Percentiles rank a stretch among this genome's conserved stretches.
Conservation (phyloP, 2,888 invertebrate genomes). For the Dione juno region DNA sequence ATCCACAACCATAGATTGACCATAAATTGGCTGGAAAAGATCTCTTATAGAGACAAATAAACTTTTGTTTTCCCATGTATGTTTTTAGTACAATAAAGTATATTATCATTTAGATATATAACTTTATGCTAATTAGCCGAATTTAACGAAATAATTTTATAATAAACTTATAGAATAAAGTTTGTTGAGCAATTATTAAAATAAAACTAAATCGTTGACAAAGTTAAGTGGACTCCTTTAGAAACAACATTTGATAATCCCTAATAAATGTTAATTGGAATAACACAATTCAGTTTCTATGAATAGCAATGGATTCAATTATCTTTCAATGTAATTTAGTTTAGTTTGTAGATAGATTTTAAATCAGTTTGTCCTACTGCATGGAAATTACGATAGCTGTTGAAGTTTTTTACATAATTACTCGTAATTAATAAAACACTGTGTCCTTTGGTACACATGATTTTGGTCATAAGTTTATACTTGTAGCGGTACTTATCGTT, state of each 20-base stretch:
- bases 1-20: no score
- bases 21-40: no score
- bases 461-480: no score
- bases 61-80: no score
- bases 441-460: no score
- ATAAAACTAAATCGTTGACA: not conserved
- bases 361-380: conserved; percentile 16
- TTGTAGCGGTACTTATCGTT: no score
- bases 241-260: conserved; percentile 3
- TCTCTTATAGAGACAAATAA: no score
- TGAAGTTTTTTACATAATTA: not conserved
- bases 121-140: no score
- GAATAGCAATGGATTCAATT: conserved; percentile 26
- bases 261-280: conserved; percentile 22
- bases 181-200: not conserved
- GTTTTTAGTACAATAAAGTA: no score
- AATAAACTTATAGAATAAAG: not conserved
- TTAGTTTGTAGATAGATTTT: conserved; percentile 28
- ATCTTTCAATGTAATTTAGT: conserved; percentile 29
- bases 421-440: not conserved
- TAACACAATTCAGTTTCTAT: conserved; percentile 29
- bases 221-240: not conserved
- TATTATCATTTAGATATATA: no score
- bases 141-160: not conserved
- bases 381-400: conserved; percentile 5